Conservation (phyloP, 2,113 vertebrate species). For the Chascanopsetta lugubris region DNA sequence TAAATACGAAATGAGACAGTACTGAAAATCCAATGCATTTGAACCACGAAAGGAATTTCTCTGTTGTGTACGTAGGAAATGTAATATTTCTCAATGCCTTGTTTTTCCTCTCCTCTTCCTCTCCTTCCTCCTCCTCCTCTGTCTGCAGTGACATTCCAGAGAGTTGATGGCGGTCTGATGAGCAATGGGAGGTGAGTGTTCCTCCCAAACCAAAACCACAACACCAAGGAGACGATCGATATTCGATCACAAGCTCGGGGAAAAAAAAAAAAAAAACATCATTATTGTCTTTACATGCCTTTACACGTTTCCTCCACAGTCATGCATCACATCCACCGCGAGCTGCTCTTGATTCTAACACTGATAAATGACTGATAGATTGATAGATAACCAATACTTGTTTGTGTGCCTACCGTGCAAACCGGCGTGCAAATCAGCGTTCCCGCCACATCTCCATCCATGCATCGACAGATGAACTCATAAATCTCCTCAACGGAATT, state of each 20-base stretch:
- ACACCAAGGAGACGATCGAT: background rate
- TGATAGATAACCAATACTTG: conserved; percentile 68
- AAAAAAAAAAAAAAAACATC: conserved; percentile 1
- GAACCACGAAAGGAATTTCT: conserved; percentile 10
- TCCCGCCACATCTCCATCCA: conserved; percentile 73
- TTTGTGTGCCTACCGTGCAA: conserved; percentile 60
- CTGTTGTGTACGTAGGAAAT: conserved; percentile 2
- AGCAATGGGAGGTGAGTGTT: conserved; percentile 95
- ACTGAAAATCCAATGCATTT: conserved; percentile 1
- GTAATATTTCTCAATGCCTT: conserved; percentile 34
- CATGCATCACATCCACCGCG: conserved; percentile 14
- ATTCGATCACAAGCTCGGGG: background rate
- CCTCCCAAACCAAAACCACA: background rate
- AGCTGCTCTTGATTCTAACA: conserved; percentile 34
- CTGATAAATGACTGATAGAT: conserved; percentile 68
- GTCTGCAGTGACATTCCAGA: conserved; percentile 94
- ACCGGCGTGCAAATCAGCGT: conserved; percentile 63
- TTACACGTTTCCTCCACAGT: conserved; percentile 23
- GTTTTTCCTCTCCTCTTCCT: conserved; percentile 30
- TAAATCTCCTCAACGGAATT: conserved; percentile 85
- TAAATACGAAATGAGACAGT: conserved; percentile 30
- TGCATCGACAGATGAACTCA: conserved; percentile 79
- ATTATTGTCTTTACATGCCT: conserved; percentile 5
- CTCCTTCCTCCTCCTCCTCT: conserved; percentile 39
- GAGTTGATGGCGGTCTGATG: conserved; percentile 97